Conservation (phyloP, 1,140 invertebrate species). For the Ganaspis sp. region DNA sequence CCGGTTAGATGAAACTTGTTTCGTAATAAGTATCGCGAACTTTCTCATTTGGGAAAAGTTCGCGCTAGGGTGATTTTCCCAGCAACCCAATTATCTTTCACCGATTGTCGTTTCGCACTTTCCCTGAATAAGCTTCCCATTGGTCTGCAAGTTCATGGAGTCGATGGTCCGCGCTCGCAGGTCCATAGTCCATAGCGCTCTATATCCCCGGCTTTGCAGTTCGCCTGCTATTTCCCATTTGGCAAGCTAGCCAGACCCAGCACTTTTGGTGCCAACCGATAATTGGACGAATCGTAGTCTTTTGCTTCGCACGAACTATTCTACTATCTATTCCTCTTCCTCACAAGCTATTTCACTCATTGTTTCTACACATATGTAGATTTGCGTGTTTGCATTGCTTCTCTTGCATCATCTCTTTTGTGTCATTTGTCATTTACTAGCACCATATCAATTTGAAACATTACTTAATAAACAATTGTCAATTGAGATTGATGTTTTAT, state of each 20-base stretch:
- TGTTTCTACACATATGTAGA: background rate
- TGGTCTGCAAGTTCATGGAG: conserved; percentile 6
- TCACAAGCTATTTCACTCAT: conserved; percentile 16
- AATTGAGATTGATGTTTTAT: too few relatives aligned
- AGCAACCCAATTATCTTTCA: conserved; percentile 58
- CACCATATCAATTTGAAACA: too few relatives aligned
- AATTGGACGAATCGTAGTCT: conserved; percentile 71
- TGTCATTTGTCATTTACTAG: too few relatives aligned
- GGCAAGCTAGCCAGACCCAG: conserved; percentile 69
- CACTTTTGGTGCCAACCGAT: conserved; percentile 71
- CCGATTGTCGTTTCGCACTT: conserved; percentile 53
- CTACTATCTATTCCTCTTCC: conserved; percentile 9
- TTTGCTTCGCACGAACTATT: conserved; percentile 64
- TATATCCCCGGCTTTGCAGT: conserved; percentile 62
- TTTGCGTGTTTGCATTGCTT: background rate
- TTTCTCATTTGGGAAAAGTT: background rate
- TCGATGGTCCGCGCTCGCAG: conserved; percentile 44
- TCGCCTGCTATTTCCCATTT: conserved; percentile 69
- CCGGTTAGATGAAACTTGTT: background rate
- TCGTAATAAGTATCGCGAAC: background rate
- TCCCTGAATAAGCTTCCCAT: conserved; percentile 9
- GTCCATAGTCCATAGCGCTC: conserved; percentile 49
- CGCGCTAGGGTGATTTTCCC: conserved; percentile 36
- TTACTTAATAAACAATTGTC: too few relatives aligned
- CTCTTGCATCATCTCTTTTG: background rate